A percentile compares a stretch with the other conserved stretches of the same genome.
phyloP scores from a whole-genome alignment of 2,888 invertebrate genomes.

The Aplocera efformata region DNA sequence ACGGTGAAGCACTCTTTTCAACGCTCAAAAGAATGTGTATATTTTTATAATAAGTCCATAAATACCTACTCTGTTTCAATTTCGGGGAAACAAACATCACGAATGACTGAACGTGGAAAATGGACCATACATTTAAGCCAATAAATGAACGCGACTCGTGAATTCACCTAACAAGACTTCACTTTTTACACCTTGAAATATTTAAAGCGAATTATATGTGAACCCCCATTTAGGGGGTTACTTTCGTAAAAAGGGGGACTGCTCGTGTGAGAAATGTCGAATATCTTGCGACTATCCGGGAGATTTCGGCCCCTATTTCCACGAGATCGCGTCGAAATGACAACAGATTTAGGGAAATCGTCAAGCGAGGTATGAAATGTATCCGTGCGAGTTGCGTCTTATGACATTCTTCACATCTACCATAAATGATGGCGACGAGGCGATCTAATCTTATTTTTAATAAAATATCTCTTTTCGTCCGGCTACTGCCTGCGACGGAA shows the following conservation, averaged over 20 bases:
- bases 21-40: too few species aligned
- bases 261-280: conserved; percentile 71
- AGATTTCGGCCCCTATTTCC: conserved; percentile 70
- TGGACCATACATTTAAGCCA: conserved; percentile 8
- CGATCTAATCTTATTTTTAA: conserved; percentile 73
- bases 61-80: too few species aligned
- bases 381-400: conserved; percentile 66
- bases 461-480: conserved; percentile 51
- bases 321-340: conserved; percentile 74
- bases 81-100: conserved; percentile 6
- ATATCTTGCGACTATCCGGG: conserved; percentile 71
- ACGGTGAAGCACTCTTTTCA: too few species aligned
- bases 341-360: conserved; percentile 79
- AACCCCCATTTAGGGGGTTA: conserved; percentile 12
- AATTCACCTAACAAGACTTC: conserved; percentile 55
- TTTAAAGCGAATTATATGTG: conserved; percentile 60
- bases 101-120: conserved; percentile 6
- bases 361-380: conserved; percentile 77
- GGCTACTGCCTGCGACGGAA: background rate
- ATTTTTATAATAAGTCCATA: too few species aligned
- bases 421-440: conserved; percentile 64
- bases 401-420: conserved; percentile 74
- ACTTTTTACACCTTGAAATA: conserved; percentile 69
- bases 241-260: conserved; percentile 27
- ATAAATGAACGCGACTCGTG: conserved; percentile 14